phyloP scores from a whole-genome alignment of 2,888 invertebrate species.

The Busseola fusca region DNA sequence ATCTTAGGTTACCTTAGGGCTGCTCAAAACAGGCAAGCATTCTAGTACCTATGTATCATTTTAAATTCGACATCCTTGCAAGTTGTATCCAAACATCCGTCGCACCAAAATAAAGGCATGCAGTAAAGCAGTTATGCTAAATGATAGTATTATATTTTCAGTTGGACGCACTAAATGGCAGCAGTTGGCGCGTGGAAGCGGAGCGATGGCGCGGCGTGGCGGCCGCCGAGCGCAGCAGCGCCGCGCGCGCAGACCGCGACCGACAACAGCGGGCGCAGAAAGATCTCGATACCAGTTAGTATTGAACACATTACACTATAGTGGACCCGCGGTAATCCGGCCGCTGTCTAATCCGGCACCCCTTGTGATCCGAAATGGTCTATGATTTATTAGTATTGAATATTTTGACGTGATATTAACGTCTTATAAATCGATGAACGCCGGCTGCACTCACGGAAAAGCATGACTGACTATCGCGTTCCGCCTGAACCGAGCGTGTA shows the following conservation, averaged over 20 bases:
- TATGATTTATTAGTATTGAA: too few species aligned
- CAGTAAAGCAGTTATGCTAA: constrained; percentile 11
- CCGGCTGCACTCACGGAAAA: too few species aligned
- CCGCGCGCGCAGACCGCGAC: constrained; percentile 84
- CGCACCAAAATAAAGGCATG: background rate
- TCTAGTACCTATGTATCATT: background rate
- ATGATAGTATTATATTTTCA: constrained; percentile 62
- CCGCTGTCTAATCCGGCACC: too few species aligned
- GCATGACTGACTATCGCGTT: too few species aligned
- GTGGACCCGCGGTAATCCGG: too few species aligned
- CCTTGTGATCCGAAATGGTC: too few species aligned
- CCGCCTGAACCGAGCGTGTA: too few species aligned
- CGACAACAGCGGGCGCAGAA: constrained; percentile 85
- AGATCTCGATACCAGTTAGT: constrained; percentile 84
- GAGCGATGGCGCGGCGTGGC: constrained; percentile 86
- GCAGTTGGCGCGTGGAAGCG: constrained; percentile 83
- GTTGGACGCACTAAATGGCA: constrained; percentile 86
- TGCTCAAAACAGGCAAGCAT: background rate
- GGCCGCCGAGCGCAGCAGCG: constrained; percentile 82
- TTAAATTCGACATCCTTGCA: background rate
- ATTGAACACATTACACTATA: background rate
- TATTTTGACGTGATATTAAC: too few species aligned
- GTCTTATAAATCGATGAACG: too few species aligned
- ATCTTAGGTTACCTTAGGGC: too few species aligned
- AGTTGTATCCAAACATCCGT: background rate